Conservation (phyloP, 2,113 vertebrate genomes). For the Microtus richardsoni region DNA sequence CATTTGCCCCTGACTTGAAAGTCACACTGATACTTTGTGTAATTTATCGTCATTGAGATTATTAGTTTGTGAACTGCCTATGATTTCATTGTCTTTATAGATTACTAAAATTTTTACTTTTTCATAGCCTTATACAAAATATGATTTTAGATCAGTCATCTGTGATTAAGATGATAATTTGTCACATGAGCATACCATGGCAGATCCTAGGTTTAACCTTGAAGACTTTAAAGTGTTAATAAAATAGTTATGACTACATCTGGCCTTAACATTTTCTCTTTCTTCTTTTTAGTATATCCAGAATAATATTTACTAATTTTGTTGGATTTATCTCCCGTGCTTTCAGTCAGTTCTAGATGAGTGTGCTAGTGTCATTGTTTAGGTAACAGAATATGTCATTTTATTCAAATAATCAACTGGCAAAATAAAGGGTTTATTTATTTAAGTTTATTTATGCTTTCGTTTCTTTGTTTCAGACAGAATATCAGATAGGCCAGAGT, state of each 20-base stretch:
- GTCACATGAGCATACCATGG: neutral
- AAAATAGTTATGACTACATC: neutral
- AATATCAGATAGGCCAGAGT: neutral
- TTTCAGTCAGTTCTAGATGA: slow-evolving; percentile 43
- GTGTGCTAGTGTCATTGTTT: neutral
- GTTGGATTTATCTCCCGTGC: slow-evolving; percentile 9
- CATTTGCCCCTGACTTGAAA: neutral
- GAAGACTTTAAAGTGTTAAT: neutral
- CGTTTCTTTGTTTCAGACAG: neutral
- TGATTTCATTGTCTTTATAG: neutral
- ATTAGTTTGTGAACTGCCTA: neutral
- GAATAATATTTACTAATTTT: neutral
- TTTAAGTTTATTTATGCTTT: neutral
- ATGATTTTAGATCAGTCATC: neutral
- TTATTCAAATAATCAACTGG: slow-evolving; percentile 23
- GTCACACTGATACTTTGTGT: neutral
- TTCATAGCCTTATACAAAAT: neutral
- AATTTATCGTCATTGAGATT: neutral
- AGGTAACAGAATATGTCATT: slow-evolving; percentile 56
- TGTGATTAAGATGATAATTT: neutral
- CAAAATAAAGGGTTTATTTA: neutral
- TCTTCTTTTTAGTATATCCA: neutral
- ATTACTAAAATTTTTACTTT: neutral
- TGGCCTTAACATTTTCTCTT: neutral
- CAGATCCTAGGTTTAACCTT: neutral